Conservation (phyloP, 2,113 vertebrate species). For the Cyphomyrus discorhynchus region DNA sequence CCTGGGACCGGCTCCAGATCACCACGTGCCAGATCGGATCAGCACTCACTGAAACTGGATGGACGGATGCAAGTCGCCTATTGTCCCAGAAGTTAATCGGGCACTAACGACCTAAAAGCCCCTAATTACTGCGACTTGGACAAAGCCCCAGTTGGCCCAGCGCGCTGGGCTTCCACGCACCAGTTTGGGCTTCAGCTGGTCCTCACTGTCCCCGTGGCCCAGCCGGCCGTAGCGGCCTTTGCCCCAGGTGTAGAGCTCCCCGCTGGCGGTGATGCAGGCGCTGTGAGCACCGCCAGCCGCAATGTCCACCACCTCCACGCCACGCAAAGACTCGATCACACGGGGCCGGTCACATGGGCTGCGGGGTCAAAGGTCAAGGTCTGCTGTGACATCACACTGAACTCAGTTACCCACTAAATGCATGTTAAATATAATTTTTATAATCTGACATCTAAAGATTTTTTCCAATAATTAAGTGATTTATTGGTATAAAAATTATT, state of each 20-base stretch:
- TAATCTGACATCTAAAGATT: neutral
- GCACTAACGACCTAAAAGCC: neutral
- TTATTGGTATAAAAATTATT: neutral
- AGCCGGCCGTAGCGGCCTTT: slow-evolving; percentile 92
- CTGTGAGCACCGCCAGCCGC: slow-evolving; percentile 95
- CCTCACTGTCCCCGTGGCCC: slow-evolving; percentile 94
- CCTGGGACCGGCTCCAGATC: neutral
- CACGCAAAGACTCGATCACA: slow-evolving; percentile 89
- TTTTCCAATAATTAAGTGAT: neutral
- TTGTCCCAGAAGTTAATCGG: neutral
- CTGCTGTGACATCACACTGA: neutral
- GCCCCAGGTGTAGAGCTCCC: slow-evolving; percentile 96
- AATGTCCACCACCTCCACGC: slow-evolving; percentile 89
- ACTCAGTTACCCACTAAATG: neutral
- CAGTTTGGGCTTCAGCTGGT: slow-evolving; percentile 94
- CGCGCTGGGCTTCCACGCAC: slow-evolving; percentile 47
- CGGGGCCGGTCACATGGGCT: slow-evolving; percentile 95
- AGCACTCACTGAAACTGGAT: neutral
- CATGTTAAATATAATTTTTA: neutral
- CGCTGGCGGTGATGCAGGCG: slow-evolving; percentile 87
- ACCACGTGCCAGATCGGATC: neutral
- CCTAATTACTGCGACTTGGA: neutral
- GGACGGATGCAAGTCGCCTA: neutral
- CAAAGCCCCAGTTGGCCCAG: neutral
- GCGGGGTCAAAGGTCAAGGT: slow-evolving; percentile 17